Evolutionary conservation across 1,140 invertebrate genomes (phyloP), one percentile per base, ranked within the genome.

Genomic region (Lanistes nyassanus): DNA sequence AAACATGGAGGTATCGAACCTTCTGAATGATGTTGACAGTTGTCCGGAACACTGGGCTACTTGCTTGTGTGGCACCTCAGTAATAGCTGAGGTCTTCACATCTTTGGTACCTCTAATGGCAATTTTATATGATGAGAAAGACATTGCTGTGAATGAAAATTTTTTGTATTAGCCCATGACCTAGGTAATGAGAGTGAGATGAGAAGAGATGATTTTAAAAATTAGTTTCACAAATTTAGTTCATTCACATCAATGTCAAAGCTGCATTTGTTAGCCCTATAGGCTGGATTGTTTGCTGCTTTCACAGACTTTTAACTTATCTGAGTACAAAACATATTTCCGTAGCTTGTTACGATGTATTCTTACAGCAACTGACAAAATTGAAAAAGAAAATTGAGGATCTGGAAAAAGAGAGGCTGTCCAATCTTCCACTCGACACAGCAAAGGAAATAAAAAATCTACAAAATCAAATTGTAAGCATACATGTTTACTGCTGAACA

Each of bases 361-460:
- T 62, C 58, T 74, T 72, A 56, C 58, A 87, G 86, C 82, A 85
- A 65, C 64, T 87, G 31, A 55, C 78, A 51, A 76, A 74, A n/a
- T 34, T 79, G 4, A 81, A 83, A 60, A 73, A 76, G 23, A 78
- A 81, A 68, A 83, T 76, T 74, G 80, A 85, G n/a, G 77, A 81
- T 55, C 77, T 87, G 42, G 86, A 88, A 67, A 80, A 81, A 39
- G 85, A 82, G 31, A 81, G 79, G 76, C 66, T 88, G 56, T 79
- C 81, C 9, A 86, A 86, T 77, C 71, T 86, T 37, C 86, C 86
- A 29, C 55, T 85, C n/a, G 85, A 88, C 67, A 82, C 85, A 47
- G 82, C 85, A 0, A 84, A 83, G 73, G 85, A 87, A 76, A 85
- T 87, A 13, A 83, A 84, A 62, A 81, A 85, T 67, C 77, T 88